Evolutionary conservation across 2,113 vertebrate genomes (phyloP).

Genomic region (Poeciliopsis prolifica): DNA sequence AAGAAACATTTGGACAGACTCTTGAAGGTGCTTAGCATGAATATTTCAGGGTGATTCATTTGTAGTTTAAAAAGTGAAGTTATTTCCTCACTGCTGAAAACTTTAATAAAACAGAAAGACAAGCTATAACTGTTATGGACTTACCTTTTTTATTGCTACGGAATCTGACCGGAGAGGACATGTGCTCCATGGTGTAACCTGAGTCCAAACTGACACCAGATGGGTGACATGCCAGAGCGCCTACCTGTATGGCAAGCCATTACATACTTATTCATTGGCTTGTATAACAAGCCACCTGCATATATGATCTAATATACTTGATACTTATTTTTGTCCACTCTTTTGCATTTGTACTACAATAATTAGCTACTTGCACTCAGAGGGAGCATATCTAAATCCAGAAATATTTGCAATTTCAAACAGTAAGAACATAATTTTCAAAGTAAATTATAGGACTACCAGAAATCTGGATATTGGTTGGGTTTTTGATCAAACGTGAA

Average conservation of each 20-base stretch:
- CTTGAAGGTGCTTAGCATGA: neutral
- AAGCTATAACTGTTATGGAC: neutral
- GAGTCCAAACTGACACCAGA: slow-evolving; percentile 2
- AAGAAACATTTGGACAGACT: neutral
- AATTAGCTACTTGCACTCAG: neutral
- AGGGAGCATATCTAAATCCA: too few species aligned
- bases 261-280: neutral
- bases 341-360: neutral
- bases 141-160: slow-evolving; percentile 59
- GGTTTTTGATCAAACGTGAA: neutral
- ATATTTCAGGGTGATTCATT: neutral
- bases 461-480: neutral
- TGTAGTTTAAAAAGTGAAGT: neutral
- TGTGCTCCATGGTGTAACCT: slow-evolving; percentile 57
- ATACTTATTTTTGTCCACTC: neutral
- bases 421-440: neutral
- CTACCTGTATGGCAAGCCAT: neutral
- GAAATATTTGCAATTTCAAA: neutral
- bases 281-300: neutral
- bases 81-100: neutral
- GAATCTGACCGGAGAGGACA: slow-evolving; percentile 71
- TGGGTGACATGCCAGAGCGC: neutral
- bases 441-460: neutral
- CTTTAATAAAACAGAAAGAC: neutral
- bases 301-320: neutral